Base-by-base conservation (phyloP, 1,140 invertebrate genomes). In the Heliconius nattereri region DNA sequence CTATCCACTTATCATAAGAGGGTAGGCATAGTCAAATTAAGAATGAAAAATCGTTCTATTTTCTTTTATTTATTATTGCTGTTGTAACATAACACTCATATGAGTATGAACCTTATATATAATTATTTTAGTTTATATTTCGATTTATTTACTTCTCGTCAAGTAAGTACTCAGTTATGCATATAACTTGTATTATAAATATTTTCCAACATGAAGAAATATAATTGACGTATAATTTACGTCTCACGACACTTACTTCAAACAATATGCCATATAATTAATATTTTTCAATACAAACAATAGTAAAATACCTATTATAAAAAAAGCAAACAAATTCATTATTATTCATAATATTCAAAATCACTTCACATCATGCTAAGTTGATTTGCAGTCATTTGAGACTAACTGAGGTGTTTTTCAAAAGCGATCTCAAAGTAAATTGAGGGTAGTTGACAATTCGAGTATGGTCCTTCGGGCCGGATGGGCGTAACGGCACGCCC, bases 401-500 rank as follows among this genome's bases (percentile, higher is more conserved):
- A 66, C 60, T 66, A 66, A 66, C 60, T 81, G 78, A 83, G 81
- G 73, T 78, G 80, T 85, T 83, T 85, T 75, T 83, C 73, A 76
- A 82, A 72, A 85, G 78, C 78, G 76, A 66, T 60, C 60, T 74
- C 82, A 84, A 79, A 79, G 78, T 81, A 78, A 73, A 45, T 78
- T 60, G 83, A 81, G 86, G 85, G 83, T 84, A 82, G 84, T 88
- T 85, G 79, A 86, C 83, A 88, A 87, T 85, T 85, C 71, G 75
- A 83, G 80, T 84, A 81, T 84, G 87, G 88, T 88, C 86, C 87
- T 86, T 85, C 85, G 78, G 82, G 85, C 83, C 82, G 83, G 84
- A 87, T 87, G 85, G 88, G 88, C 88, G 86, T 81, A 78, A 78
- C 85, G 88, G 23, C 82, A 82, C 88, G 88, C 88, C 87, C 84